Percentiles rank a stretch among this genome's conserved stretches.
These are phyloP conservation scores for Mormyrus proboscirostris DNA, from an alignment of 2,797 vertebrate species.

Conservation along the genomic window DNA sequence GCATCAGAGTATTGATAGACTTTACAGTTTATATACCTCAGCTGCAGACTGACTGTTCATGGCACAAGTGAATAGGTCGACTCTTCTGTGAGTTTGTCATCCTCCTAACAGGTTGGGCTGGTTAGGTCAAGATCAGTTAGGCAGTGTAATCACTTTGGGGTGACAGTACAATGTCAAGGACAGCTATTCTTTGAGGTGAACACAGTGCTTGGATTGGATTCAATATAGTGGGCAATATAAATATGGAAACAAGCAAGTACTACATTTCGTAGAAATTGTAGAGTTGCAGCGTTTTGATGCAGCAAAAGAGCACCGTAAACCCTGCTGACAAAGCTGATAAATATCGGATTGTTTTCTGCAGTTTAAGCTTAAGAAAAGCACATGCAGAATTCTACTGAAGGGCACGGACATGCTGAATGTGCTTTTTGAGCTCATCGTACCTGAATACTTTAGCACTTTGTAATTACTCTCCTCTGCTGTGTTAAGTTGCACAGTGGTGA, in stretches of 20 bases:
- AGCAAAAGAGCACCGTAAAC: constrained; percentile 40
- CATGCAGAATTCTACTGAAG: constrained; percentile 33
- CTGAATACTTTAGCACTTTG: constrained; percentile 30
- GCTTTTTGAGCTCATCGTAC: constrained; percentile 33
- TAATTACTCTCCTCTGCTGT: constrained; percentile 42
- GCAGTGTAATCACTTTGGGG: neutral
- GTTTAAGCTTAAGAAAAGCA: constrained; percentile 36
- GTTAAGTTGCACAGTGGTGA: constrained; percentile 34
- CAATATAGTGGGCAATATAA: neutral
- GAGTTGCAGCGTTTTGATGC: constrained; percentile 31
- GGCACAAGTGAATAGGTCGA: neutral
- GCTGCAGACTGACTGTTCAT: neutral
- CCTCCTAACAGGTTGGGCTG: neutral
- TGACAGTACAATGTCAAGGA: neutral
- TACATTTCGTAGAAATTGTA: neutral
- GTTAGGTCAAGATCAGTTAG: neutral
- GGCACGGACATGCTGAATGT: constrained; percentile 35
- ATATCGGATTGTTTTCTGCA: constrained; percentile 44
- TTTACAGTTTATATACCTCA: neutral
- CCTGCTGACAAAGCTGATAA: constrained; percentile 34
- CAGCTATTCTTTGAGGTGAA: neutral
- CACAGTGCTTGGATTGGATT: neutral
- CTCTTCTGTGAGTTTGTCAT: neutral
- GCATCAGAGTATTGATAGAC: constrained; percentile 8
- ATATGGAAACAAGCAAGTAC: neutral